A percentile compares a stretch with the other conserved stretches of the same genome.
Conservation (phyloP, 2,797 vertebrate genomes). For the Masticophis lateralis region DNA sequence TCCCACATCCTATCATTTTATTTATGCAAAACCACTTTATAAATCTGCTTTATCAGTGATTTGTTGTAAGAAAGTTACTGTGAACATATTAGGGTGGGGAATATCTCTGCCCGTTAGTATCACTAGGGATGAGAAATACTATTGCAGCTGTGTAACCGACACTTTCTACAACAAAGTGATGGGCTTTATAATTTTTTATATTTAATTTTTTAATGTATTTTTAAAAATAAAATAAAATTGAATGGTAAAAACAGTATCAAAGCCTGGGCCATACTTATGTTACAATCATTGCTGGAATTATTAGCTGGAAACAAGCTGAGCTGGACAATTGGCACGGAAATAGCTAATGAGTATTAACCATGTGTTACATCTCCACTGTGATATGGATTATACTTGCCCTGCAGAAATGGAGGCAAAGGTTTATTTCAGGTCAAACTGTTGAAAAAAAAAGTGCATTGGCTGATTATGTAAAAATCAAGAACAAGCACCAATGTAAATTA, state of each 20-base stretch:
- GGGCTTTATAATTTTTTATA: not conserved
- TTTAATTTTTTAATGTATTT: not conserved
- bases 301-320: not conserved
- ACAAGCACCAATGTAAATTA: not conserved
- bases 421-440: not conserved
- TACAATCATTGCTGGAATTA: not conserved
- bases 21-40: not conserved
- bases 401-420: not conserved
- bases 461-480: not conserved
- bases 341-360: not conserved
- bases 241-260: not conserved
- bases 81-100: not conserved
- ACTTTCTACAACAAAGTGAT: not conserved
- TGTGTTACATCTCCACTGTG: not conserved
- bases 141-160: not conserved
- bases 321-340: not conserved
- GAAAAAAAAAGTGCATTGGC: not conserved
- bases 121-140: not conserved
- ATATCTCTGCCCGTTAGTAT: not conserved
- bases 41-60: not conserved
- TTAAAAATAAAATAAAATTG: not conserved
- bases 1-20: not conserved
- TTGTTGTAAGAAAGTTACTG: not conserved
- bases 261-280: not conserved
- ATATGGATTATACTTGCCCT: not conserved